These are phyloP conservation scores for Euzophera pinguis DNA, from an alignment of 2,888 invertebrate species.

Conservation along the genomic window DNA sequence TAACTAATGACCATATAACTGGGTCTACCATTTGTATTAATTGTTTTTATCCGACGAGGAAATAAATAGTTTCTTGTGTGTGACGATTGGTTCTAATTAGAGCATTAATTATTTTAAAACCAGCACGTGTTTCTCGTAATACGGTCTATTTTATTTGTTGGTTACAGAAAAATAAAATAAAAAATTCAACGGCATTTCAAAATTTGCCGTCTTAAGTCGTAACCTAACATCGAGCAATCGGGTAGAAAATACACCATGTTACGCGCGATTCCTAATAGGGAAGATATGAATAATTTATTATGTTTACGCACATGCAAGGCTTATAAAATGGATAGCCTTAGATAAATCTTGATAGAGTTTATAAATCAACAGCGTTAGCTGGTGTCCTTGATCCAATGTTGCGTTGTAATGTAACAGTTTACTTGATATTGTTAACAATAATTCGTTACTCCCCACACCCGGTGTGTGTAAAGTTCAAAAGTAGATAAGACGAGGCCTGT, in stretches of 20 bases:
- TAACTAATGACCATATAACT: neutral
- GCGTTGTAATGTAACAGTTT: neutral
- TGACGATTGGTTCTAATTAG: neutral
- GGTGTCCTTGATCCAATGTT: neutral
- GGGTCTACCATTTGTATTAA: neutral
- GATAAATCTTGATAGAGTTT: constrained; percentile 1
- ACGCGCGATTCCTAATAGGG: neutral
- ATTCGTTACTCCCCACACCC: no score
- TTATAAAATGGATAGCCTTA: neutral
- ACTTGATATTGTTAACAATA: no score
- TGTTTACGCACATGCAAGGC: neutral
- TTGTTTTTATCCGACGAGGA: neutral
- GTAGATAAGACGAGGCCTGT: no score
- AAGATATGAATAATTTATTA: neutral
- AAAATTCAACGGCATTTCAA: no score
- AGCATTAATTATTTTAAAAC: neutral
- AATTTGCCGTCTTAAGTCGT: no score
- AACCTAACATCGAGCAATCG: neutral
- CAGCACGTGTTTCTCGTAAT: constrained; percentile 1
- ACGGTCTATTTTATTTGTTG: no score
- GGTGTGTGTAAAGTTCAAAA: no score
- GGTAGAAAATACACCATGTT: neutral
- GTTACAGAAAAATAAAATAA: no score
- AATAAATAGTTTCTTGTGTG: neutral
- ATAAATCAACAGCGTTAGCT: neutral